Evolutionary conservation across 2,888 invertebrate species (phyloP), one percentile per base, ranked within the genome.

Genomic region (Alcis repandata): DNA sequence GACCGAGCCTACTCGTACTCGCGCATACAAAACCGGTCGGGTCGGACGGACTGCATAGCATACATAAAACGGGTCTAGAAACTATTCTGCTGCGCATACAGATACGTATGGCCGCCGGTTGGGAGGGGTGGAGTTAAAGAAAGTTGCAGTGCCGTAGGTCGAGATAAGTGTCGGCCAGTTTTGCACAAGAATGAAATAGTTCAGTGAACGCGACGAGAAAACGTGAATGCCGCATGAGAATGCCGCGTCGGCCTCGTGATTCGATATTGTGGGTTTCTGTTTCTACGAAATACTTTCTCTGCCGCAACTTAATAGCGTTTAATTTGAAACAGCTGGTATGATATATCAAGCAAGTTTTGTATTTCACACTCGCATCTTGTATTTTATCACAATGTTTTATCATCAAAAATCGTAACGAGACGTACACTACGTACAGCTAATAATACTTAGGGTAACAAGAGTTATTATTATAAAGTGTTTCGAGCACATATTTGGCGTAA

Each of bases 81-180:
- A 79, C 77, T 76, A 75, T 77, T 74, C 67, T 71, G 20, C 57
- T 56, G 64, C 63, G 71, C 68, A 71, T 72, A 70, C 65, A 68
- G 63, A 63, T 48, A 69, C 41, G 57, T 63, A 70, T 68, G 71
- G 57, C 20, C 53, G 63, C 64, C 45, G 69, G 69, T 45, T 32
- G 63, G 70, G 67, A 45, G 51, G 51, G 32, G 40, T 10, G 40
- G 48, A 77, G 83, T 82, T 85, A 87, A 89, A 89, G 89, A 89
- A 89, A 90, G 89, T 86, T 82, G 76, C 81, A 85, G 87, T 89
- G 85, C 85, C 79, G 84, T 90, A 89, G 89, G 89, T 89, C 90
- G 86, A 87, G 84, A 80, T 72, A 73, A 79, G 78, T 73, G 75
- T 66, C 63, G 71, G 72, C 69, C 65, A 70, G 70, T 69, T 73